These are phyloP conservation scores for Habropoda laboriosa DNA, from an alignment of 1,140 invertebrate genomes.

Conservation along the genomic window DNA sequence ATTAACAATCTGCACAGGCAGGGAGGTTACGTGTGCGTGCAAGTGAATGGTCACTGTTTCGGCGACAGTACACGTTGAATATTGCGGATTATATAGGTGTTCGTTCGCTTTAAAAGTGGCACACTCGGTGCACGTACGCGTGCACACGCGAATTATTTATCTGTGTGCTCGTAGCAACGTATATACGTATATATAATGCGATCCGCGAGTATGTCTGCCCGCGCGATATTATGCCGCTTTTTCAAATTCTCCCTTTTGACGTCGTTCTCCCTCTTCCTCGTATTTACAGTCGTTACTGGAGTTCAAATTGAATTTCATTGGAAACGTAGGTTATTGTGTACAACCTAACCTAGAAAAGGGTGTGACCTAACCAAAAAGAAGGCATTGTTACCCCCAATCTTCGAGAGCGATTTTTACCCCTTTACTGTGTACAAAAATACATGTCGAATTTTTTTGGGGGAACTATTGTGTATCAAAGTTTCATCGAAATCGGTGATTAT, in stretches of 20 bases:
- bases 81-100: constrained; percentile 66
- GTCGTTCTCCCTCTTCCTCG: constrained; percentile 1
- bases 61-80: constrained; percentile 54
- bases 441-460: no score
- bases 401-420: no score
- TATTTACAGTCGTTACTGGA: not conserved
- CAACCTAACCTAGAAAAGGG: no score
- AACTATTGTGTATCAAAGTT: no score
- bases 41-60: constrained; percentile 52
- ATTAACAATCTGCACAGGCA: constrained; percentile 1
- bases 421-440: no score
- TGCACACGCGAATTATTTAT: not conserved
- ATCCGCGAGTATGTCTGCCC: not conserved
- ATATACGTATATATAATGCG: constrained; percentile 5
- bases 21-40: not conserved
- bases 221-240: constrained; percentile 58
- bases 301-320: not conserved
- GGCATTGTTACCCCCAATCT: no score
- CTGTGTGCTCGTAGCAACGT: not conserved
- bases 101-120: constrained; percentile 57
- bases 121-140: constrained; percentile 3
- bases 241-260: constrained; percentile 45
- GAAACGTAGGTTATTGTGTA: no score
- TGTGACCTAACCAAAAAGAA: no score
- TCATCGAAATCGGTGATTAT: no score